Conservation (phyloP, 1,140 invertebrate genomes). For the Drosophila nigromelanica region DNA sequence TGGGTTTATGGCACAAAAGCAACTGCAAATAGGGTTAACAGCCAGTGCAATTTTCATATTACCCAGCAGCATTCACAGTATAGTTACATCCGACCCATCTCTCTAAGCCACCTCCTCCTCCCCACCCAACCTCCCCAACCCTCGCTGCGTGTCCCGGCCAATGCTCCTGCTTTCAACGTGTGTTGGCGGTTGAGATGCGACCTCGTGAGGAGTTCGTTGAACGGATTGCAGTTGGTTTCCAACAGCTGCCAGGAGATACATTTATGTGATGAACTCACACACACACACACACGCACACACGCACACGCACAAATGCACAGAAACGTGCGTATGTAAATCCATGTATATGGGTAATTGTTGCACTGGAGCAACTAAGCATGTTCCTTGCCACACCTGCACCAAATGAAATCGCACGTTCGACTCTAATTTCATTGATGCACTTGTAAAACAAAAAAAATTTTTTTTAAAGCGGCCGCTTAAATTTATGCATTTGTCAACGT, state of each 20-base stretch:
- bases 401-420: background rate
- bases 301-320: background rate
- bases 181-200: slow-evolving; percentile 42
- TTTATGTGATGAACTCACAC: slow-evolving; percentile 35
- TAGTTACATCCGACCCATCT: slow-evolving; percentile 43
- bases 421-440: slow-evolving; percentile 22
- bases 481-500: background rate
- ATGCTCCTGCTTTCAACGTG: slow-evolving; percentile 38
- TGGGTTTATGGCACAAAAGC: slow-evolving; percentile 74
- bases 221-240: slow-evolving; percentile 44
- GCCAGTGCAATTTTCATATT: slow-evolving; percentile 81
- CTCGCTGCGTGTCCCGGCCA: slow-evolving; percentile 17
- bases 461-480: background rate
- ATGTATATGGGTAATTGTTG: slow-evolving; percentile 39
- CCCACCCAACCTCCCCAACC: background rate
- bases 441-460: background rate
- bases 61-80: slow-evolving; percentile 62
- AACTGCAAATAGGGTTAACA: slow-evolving; percentile 80
- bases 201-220: slow-evolving; percentile 51
- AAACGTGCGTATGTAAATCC: background rate
- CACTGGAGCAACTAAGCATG: slow-evolving; percentile 18
- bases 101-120: slow-evolving; percentile 4
- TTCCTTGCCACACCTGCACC: background rate
- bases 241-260: slow-evolving; percentile 45
- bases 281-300: slow-evolving; percentile 8